These are phyloP conservation scores for Nycticorax nycticorax DNA, from an alignment of 2,113 vertebrate genomes.

Conservation along the genomic window DNA sequence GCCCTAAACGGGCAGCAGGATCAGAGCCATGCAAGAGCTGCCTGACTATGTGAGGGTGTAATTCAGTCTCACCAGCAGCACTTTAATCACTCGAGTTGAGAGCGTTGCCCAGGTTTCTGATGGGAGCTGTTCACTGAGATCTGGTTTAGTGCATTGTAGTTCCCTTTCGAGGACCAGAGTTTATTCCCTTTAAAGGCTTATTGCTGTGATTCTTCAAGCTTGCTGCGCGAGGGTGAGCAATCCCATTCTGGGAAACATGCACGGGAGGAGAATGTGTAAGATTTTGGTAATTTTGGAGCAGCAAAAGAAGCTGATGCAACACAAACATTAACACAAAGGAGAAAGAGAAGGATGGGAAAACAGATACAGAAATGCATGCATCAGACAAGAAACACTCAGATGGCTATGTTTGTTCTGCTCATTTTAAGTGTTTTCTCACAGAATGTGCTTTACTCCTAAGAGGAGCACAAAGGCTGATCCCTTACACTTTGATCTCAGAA, in stretches of 20 bases:
- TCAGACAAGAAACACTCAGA: not conserved
- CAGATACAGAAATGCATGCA: not conserved
- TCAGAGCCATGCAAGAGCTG: not conserved
- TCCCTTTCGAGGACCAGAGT: not conserved
- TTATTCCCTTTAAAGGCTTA: not conserved
- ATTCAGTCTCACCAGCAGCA: not conserved
- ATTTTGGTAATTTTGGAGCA: not conserved
- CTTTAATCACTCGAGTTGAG: not conserved
- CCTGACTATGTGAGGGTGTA: fast-evolving
- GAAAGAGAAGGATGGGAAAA: not conserved
- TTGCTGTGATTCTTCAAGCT: not conserved
- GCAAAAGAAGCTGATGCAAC: not conserved
- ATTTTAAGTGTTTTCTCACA: not conserved
- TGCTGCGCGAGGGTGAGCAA: not conserved
- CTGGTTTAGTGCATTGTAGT: not conserved
- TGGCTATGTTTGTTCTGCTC: not conserved
- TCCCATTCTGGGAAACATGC: not conserved
- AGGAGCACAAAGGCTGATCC: not conserved
- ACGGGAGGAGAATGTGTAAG: not conserved
- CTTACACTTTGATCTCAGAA: not conserved
- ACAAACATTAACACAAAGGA: not conserved
- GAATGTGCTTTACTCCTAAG: not conserved
- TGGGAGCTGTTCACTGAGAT: not conserved
- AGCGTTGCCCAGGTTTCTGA: not conserved
- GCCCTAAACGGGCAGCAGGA: not conserved